Base-by-base conservation (phyloP, 2,797 vertebrate genomes). In the Poecilia wingei region DNA sequence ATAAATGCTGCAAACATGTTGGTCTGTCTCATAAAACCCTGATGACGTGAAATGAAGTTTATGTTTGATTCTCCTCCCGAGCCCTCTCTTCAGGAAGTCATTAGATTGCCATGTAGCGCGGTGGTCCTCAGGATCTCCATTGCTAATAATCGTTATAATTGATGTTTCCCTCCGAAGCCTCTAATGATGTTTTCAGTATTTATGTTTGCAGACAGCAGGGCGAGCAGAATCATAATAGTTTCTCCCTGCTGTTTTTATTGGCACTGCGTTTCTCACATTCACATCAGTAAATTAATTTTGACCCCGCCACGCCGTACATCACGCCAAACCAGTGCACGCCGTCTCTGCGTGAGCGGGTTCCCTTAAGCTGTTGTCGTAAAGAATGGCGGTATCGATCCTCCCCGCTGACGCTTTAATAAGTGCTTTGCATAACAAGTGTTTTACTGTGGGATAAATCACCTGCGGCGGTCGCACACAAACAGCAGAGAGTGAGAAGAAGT, bases 231-330 rank as follows among this genome's bases (percentile, higher is more conserved):
- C 91, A 92, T 93, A 90, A 92, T 89, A 84, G 88, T 79, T 86
- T 86, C 89, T 83, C 81, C 81, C 86, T 87, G 89, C 87, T 83
- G 64, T 89, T 95, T 73, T 94, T 94, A 94, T 88, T 79, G 90
- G 88, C 86, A 53, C 81, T 83, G 87, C 75, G 87, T 93, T 93
- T 91, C 92, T 93, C 91, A 87, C 89, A 84, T 84, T 90, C 88
- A 83, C 91, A 93, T 94, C 91, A 94, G 90, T 94, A 94, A 95
- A 94, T 96, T 88, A 92, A 95, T 92, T 94, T 94, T 95, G 92
- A 95, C 93, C 93, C 33, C 0, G 43, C 64, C 59, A 79, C 16
- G 83, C 86, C 55, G 22, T 95, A 93, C 89, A 94, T 95, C 93
- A 93, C 72, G 22, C 77, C 74, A 79, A 89, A 92, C 80, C 88